Base-by-base conservation (phyloP, 1,140 invertebrate genomes). In the Drosophila grimshawi region DNA sequence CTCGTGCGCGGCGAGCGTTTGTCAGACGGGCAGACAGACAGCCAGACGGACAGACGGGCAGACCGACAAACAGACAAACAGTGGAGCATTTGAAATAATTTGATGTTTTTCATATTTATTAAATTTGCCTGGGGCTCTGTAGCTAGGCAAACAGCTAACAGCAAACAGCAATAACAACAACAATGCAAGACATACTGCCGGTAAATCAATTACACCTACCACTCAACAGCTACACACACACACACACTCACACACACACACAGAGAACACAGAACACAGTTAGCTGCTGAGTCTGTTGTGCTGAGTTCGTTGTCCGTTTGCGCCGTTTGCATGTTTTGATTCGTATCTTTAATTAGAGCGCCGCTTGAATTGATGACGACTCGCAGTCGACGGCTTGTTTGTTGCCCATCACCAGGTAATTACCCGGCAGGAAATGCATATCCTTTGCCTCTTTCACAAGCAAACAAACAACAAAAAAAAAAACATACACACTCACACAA, bases 91-190 rank as follows among this genome's bases (percentile, higher is more conserved):
- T 89, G 83, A 88, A 88, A 88, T 88, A 88, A 88, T 88, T 88
- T 88, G 83, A 88, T 88, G 83, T 89, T 88, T 74, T 88, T 88
- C 86, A 88, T 88, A 88, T 88, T 88, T 88, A 88, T 88, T 89
- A 89, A 88, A 88, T 88, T 88, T 77, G 68, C 48, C 49, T 51
- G n/a, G 32, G 10, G 39, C 8, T 19, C 51, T 39, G 35, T 29
- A 57, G 68, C 65, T 76, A 73, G 41, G 77, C 63, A 85, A 86
- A 86, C 81, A 81, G 7, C 60, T 5, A 35, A 33, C 62, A 55
- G 27, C 29, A 52, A 53, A 86, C 81, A 81, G 7, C 60, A 41
- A 19, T 5, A 35, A 33, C 62, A 55, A 33, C 29, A 52, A 53
- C 67, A 72, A 67, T 55, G 57, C 7, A 70, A 68, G 68, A 89